Evolutionary conservation across 2,797 vertebrate genomes (phyloP).

Genomic region (Crocidura indochinensis): DNA sequence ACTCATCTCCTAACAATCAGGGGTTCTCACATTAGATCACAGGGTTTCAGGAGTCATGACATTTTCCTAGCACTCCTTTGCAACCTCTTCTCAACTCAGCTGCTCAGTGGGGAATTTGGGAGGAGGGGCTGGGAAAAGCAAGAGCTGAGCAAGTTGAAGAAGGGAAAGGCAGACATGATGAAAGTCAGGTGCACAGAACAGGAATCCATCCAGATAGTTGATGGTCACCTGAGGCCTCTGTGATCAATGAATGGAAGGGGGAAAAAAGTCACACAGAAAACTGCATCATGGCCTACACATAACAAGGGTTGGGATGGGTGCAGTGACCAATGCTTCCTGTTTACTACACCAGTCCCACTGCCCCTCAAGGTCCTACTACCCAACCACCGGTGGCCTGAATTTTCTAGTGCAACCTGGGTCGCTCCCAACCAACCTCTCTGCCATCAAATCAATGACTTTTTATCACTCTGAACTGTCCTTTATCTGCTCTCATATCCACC

Average conservation of each 20-base stretch:
- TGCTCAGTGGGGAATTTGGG: slow-evolving; percentile 1
- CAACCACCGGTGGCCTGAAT: background rate
- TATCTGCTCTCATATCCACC: background rate
- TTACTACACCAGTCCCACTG: background rate
- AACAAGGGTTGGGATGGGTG: no score
- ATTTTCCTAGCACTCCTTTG: background rate
- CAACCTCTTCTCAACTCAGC: background rate
- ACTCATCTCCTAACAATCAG: background rate
- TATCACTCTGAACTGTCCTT: background rate
- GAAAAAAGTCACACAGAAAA: background rate
- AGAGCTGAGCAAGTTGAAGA: background rate
- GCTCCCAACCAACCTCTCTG: background rate
- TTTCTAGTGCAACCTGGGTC: background rate
- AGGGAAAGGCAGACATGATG: background rate
- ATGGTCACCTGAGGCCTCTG: background rate
- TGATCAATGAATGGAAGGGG: background rate
- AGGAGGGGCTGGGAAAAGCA: background rate
- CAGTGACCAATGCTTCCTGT: no score
- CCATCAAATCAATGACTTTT: background rate
- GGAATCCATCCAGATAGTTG: background rate
- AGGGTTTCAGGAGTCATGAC: background rate
- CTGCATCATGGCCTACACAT: background rate
- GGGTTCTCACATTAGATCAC: background rate
- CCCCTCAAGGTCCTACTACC: background rate
- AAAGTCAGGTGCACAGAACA: background rate